These are phyloP conservation scores for Choristoneura rosaceana DNA, from an alignment of 2,888 invertebrate species.

Conservation along the genomic window DNA sequence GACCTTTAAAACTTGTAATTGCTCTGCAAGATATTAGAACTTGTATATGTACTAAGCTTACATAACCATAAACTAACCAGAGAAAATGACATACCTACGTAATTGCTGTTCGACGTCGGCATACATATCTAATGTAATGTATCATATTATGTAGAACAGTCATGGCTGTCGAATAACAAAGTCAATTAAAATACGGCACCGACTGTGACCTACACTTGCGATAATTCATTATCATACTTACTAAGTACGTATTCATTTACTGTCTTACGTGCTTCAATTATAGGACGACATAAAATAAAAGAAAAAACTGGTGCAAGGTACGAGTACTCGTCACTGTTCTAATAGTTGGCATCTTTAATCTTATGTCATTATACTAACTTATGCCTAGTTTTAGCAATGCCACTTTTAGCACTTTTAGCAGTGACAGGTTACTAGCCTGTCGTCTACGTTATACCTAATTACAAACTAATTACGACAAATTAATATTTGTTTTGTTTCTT, in stretches of 20 bases:
- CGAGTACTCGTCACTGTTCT: too few species aligned
- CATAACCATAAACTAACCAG: conserved; percentile 27
- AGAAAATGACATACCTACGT: conserved; percentile 32
- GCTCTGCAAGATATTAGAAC: not conserved
- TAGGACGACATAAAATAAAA: not conserved
- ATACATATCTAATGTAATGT: conserved; percentile 24
- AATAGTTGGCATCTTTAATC: too few species aligned
- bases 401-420: too few species aligned
- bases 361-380: too few species aligned
- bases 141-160: conserved; percentile 23
- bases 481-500: too few species aligned
- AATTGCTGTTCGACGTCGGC: conserved; percentile 21
- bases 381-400: too few species aligned
- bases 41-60: conserved; percentile 18
- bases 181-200: conserved; percentile 4
- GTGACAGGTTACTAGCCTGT: too few species aligned
- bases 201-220: not conserved
- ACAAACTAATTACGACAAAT: too few species aligned
- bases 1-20: not conserved
- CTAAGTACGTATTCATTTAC: not conserved
- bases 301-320: too few species aligned
- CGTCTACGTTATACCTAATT: too few species aligned
- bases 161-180: conserved; percentile 25
- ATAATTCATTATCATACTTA: not conserved
- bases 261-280: not conserved